Evolutionary conservation across 2,888 invertebrate species (phyloP).

Genomic region (Drosophila buzzatii): DNA sequence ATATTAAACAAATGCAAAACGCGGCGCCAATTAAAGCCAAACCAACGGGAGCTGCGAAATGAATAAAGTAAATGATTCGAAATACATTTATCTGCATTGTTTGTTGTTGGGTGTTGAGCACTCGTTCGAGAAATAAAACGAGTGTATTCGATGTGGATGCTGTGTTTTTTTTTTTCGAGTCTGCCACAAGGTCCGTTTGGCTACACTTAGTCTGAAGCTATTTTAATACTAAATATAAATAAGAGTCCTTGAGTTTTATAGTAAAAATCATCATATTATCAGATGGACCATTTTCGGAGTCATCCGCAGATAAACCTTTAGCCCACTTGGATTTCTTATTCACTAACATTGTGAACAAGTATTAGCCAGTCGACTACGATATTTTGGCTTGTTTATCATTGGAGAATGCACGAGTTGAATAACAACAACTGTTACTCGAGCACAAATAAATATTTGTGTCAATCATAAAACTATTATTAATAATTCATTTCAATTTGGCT

Average conservation of each 20-base stretch:
- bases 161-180: background rate
- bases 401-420: background rate
- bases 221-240: too few relatives aligned
- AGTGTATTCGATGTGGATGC: background rate
- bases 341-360: background rate
- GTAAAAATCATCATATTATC: background rate
- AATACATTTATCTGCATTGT: background rate
- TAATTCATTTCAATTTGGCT: background rate
- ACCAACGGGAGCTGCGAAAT: conserved; percentile 17
- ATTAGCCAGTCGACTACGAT: background rate
- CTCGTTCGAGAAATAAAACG: background rate
- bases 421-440: conserved; percentile 10
- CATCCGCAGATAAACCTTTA: too few relatives aligned
- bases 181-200: too few relatives aligned
- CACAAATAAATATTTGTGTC: conserved; percentile 12
- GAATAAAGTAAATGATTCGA: conserved; percentile 19
- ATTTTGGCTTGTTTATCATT: background rate
- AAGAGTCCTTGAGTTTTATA: background rate
- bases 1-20: conserved; percentile 57
- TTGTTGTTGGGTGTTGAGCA: background rate
- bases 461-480: background rate
- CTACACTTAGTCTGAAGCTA: too few relatives aligned
- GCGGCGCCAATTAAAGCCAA: conserved; percentile 19
- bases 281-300: background rate
- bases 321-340: too few relatives aligned